Base-by-base conservation (phyloP, 2,888 invertebrate genomes). In the Halocaridina rubra region DNA sequence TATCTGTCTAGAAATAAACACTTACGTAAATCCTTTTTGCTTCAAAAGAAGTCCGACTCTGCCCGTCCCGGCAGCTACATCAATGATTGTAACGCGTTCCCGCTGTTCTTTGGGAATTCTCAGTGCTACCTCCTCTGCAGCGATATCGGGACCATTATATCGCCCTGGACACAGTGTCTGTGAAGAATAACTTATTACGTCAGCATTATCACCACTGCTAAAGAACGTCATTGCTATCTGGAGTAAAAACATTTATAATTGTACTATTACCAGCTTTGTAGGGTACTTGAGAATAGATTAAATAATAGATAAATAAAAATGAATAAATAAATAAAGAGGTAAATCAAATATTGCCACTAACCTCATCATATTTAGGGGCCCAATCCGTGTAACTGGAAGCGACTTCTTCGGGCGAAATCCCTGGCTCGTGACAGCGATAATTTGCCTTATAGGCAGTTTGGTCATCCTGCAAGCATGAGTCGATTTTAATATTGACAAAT, bases 11-110 rank as follows among this genome's bases (percentile, higher is more conserved):
- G 46, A 46, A 46, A 3, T 0, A 53, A 7, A 53, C 16, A 71
- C 78, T 39, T 71, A 81, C 86, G 76, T 69, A 57, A 86, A 86
- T 22, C 86, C 86, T 24, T 74, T 67, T 3, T 74, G 46, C 24
- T 72, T 24, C 1, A 86, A 74, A 19, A 81, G 78, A 0, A 72
- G 24, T 22, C 90, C 90, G 19, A 90, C 89, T 79, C 89, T 88
- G 4, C 90, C 90, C 1, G 90, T 90, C 27, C 90, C 90, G 22
- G 90, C 90, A 0, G 90, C 90, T 3, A 90, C 89, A 80, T 91
- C 90, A 2, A 91, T 81, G 19, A 91, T 85, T 67, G 89, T 87
- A 3, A 90, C 88, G 16, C 88, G 80, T 46, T 30, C 59, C 22
- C 71, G 32, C 24, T 76, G 57, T 2, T 89, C 71, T 3, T 88